These are phyloP conservation scores for Danio choprae DNA, from an alignment of 2,797 vertebrate species.

Conservation along the genomic window DNA sequence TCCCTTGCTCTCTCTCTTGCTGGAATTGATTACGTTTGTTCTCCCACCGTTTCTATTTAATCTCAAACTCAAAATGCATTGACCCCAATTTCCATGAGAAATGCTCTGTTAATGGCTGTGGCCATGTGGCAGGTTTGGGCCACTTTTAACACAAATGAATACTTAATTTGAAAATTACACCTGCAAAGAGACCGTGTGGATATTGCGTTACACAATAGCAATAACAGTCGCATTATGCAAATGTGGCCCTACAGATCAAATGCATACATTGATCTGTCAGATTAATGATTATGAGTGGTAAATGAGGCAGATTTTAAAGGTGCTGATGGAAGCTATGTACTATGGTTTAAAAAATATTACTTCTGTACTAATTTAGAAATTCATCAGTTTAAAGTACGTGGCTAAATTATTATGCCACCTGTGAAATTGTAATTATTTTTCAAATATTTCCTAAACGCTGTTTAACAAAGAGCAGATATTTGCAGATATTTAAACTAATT, in stretches of 20 bases:
- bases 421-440: no score
- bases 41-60: constrained; percentile 73
- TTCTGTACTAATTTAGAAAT: no score
- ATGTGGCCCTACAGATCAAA: constrained; percentile 13
- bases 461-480: no score
- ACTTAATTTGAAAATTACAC: constrained; percentile 51
- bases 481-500: no score
- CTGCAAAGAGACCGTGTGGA: constrained; percentile 15
- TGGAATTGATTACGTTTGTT: constrained; percentile 74
- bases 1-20: constrained; percentile 56
- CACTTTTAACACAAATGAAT: constrained; percentile 58
- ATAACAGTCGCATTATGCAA: constrained; percentile 26
- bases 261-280: neutral
- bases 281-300: neutral
- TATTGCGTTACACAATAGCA: constrained; percentile 25
- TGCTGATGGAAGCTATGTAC: neutral
- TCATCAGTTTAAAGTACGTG: no score
- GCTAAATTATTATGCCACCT: no score
- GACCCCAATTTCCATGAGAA: constrained; percentile 67
- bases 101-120: constrained; percentile 60
- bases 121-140: constrained; percentile 59
- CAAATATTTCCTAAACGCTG: no score
- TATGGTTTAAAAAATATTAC: no score
- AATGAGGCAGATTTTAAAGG: neutral
- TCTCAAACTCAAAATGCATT: constrained; percentile 75